Percentiles rank a stretch among this genome's conserved stretches.
These are phyloP conservation scores for Eumerus sabulonum DNA, from an alignment of 2,888 invertebrate genomes.

Conservation along the genomic window DNA sequence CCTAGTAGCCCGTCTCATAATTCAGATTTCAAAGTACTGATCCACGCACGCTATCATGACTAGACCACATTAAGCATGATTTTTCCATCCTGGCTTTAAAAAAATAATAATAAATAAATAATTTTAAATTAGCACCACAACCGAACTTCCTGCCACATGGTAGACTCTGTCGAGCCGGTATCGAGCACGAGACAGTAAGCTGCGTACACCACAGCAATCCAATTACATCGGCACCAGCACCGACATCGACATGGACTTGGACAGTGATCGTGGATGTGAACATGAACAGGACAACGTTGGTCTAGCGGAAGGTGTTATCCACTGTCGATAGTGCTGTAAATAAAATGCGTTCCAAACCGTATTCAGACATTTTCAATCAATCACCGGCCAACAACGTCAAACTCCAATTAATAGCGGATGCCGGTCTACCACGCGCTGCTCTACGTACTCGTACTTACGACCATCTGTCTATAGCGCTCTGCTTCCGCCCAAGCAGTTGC, in stretches of 20 bases:
- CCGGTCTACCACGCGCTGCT: constrained; percentile 55
- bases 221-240: constrained; percentile 50
- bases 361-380: constrained; percentile 69
- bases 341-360: constrained; percentile 65
- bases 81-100: constrained; percentile 23
- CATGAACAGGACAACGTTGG: constrained; percentile 24
- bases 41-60: constrained; percentile 40
- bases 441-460: no score
- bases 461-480: no score
- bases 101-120: constrained; percentile 43
- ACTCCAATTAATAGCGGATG: constrained; percentile 68
- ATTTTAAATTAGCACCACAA: constrained; percentile 61
- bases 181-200: constrained; percentile 16
- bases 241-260: no score
- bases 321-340: constrained; percentile 60
- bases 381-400: constrained; percentile 64
- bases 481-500: no score
- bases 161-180: constrained; percentile 15
- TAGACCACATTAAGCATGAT: constrained; percentile 52
- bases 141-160: constrained; percentile 57
- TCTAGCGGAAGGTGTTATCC: constrained; percentile 58
- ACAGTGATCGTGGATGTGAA: no score
- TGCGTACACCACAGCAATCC: constrained; percentile 60
- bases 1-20: constrained; percentile 3
- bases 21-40: constrained; percentile 25